Evolutionary conservation across 2,888 invertebrate species (phyloP).

Genomic region (Poecilus cupreus): DNA sequence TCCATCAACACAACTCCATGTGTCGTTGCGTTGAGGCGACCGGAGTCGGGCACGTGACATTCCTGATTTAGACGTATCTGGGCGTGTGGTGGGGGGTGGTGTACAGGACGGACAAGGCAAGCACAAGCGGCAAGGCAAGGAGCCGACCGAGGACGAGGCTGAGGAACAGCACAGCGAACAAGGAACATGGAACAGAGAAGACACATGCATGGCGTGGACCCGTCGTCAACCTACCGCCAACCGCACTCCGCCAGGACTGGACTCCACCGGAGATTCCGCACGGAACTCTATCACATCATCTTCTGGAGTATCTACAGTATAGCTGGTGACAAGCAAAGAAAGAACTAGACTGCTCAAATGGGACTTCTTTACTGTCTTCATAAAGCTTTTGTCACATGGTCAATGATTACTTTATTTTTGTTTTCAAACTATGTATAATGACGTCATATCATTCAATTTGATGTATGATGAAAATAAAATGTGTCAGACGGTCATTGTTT

Average conservation of each 20-base stretch:
- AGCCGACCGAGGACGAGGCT: neutral
- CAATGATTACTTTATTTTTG: too few relatives aligned
- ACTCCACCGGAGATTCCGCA: neutral
- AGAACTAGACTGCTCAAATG: too few relatives aligned
- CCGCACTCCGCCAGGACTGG: neutral
- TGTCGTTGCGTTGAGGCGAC: slow-evolving; percentile 8
- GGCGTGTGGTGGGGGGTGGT: neutral
- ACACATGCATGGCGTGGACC: slow-evolving; percentile 50
- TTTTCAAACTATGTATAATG: too few relatives aligned
- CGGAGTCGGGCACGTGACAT: slow-evolving; percentile 40
- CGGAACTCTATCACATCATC: too few relatives aligned
- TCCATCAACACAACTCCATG: neutral
- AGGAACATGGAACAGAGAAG: slow-evolving; percentile 51
- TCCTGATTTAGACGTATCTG: slow-evolving; percentile 43
- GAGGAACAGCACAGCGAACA: slow-evolving; percentile 19
- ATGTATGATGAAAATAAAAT: too few relatives aligned
- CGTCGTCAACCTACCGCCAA: slow-evolving; percentile 36
- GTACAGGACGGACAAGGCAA: neutral
- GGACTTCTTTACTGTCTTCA: too few relatives aligned
- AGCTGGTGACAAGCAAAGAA: too few relatives aligned
- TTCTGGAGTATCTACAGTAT: too few relatives aligned
- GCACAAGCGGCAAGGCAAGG: neutral
- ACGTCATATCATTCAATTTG: too few relatives aligned
- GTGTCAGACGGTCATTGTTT: too few relatives aligned
- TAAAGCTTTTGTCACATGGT: too few relatives aligned